phyloP scores from a whole-genome alignment of 2,797 vertebrate genomes.

The Cetoscarus ocellatus region DNA sequence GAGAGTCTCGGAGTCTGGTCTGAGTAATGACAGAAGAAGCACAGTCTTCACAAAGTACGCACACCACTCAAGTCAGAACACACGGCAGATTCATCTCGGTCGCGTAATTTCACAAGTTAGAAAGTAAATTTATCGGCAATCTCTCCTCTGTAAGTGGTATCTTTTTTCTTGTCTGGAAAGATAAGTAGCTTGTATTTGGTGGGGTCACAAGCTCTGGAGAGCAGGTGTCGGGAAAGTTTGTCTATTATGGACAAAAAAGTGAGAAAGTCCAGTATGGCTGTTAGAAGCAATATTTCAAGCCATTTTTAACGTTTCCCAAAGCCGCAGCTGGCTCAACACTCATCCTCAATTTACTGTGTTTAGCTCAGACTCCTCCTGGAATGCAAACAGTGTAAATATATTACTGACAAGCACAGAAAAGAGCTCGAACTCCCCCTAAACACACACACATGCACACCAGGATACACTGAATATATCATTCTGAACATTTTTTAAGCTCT shows the following conservation, averaged over 20 bases:
- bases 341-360: slow-evolving; percentile 84
- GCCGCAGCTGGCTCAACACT: slow-evolving; percentile 59
- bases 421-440: slow-evolving; percentile 55
- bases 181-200: slow-evolving; percentile 46
- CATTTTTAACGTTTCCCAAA: slow-evolving; percentile 72
- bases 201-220: slow-evolving; percentile 44
- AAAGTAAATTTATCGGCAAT: slow-evolving; percentile 53
- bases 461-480: slow-evolving; percentile 26
- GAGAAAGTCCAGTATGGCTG: slow-evolving; percentile 67
- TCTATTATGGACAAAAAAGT: slow-evolving; percentile 14
- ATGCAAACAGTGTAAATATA: slow-evolving; percentile 83
- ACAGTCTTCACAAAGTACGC: slow-evolving; percentile 41
- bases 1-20: slow-evolving; percentile 45
- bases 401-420: slow-evolving; percentile 72
- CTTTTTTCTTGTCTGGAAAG: slow-evolving; percentile 38
- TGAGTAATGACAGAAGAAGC: slow-evolving; percentile 47
- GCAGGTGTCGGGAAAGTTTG: slow-evolving; percentile 59
- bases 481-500: slow-evolving; percentile 27
- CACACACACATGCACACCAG: slow-evolving; percentile 19
- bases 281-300: slow-evolving; percentile 65
- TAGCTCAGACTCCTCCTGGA: slow-evolving; percentile 75
- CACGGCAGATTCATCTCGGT: slow-evolving; percentile 47
- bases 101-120: slow-evolving; percentile 30
- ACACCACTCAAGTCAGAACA: slow-evolving; percentile 34
- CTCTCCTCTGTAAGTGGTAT: slow-evolving; percentile 35